Percentiles rank a stretch among this genome's conserved stretches.
Evolutionary conservation across 2,113 vertebrate genomes (phyloP).

Genomic region (Atherinomorus stipes): DNA sequence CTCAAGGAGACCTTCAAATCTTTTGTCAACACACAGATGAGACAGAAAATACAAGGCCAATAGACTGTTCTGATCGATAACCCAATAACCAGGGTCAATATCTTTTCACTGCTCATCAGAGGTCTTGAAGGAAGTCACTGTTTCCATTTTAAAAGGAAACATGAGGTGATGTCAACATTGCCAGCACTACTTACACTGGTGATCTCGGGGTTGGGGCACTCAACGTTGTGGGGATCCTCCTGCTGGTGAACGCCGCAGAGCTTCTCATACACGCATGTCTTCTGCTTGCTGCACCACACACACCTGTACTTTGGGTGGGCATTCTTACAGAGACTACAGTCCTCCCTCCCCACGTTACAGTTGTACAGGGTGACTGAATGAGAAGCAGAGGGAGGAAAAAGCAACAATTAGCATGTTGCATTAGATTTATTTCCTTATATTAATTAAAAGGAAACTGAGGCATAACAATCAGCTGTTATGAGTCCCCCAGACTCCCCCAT

Average conservation of each 20-base stretch:
- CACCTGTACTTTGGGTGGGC: conserved; percentile 84
- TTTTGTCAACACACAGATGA: conserved; percentile 7
- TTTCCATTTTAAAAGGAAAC: conserved; percentile 18
- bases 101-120: conserved; percentile 25
- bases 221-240: background rate
- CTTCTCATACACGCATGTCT: conserved; percentile 86
- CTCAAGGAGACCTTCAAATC: conserved; percentile 58
- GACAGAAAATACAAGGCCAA: background rate
- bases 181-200: conserved; percentile 82
- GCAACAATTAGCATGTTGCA: background rate
- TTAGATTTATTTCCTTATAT: background rate
- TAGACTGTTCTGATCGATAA: conserved; percentile 34
- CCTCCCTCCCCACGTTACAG: conserved; percentile 90
- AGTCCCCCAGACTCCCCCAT: background rate
- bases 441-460: conserved; percentile 7
- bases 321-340: conserved; percentile 93
- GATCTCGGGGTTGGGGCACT: conserved; percentile 90
- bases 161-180: background rate
- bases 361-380: conserved; percentile 92
- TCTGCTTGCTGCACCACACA: conserved; percentile 88
- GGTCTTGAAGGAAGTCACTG: background rate
- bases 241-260: conserved; percentile 78
- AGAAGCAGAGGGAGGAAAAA: background rate
- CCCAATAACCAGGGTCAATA: conserved; percentile 34
- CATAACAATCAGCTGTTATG: background rate